Percentiles rank a stretch among this genome's conserved stretches.
phyloP scores from a whole-genome alignment of 2,113 vertebrate genomes.

The Alethe diademata region DNA sequence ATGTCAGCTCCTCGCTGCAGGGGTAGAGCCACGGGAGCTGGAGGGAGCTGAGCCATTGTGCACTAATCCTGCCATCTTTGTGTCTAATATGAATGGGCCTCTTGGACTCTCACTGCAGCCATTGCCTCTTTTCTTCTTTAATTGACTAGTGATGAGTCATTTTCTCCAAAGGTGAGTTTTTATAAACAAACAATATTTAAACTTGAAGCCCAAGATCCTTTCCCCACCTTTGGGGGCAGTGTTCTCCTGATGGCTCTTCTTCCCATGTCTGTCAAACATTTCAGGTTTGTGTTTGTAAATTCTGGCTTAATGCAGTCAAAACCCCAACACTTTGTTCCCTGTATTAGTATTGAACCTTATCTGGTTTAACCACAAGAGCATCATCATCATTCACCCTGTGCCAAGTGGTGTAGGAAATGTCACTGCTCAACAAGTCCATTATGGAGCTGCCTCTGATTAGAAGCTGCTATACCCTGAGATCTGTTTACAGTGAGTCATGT shows the following conservation, averaged over 20 bases:
- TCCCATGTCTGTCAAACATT: conserved; percentile 29
- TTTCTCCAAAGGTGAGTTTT: conserved; percentile 5
- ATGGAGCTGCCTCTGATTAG: conserved; percentile 44
- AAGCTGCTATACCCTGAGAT: conserved; percentile 17
- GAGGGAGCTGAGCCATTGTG: not conserved
- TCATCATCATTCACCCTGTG: conserved; percentile 7
- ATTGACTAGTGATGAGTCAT: not conserved
- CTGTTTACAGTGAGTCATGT: conserved; percentile 47
- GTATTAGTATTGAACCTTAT: conserved; percentile 26
- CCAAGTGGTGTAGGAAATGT: conserved; percentile 36
- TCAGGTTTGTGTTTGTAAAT: conserved; percentile 36
- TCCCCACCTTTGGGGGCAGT: not conserved
- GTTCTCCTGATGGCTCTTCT: not conserved
- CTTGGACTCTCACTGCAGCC: not conserved
- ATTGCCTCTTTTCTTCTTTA: not conserved
- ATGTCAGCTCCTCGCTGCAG: conserved; percentile 7
- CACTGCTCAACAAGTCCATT: conserved; percentile 51
- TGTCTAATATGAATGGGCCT: not conserved
- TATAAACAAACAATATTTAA: not conserved
- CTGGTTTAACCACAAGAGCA: not conserved
- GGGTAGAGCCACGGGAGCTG: not conserved
- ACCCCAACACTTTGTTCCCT: not conserved
- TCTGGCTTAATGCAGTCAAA: conserved; percentile 24
- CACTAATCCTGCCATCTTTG: conserved; percentile 7
- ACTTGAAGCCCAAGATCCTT: not conserved